phyloP scores from a whole-genome alignment of 2,113 vertebrate species.

The Oncorhynchus keta region DNA sequence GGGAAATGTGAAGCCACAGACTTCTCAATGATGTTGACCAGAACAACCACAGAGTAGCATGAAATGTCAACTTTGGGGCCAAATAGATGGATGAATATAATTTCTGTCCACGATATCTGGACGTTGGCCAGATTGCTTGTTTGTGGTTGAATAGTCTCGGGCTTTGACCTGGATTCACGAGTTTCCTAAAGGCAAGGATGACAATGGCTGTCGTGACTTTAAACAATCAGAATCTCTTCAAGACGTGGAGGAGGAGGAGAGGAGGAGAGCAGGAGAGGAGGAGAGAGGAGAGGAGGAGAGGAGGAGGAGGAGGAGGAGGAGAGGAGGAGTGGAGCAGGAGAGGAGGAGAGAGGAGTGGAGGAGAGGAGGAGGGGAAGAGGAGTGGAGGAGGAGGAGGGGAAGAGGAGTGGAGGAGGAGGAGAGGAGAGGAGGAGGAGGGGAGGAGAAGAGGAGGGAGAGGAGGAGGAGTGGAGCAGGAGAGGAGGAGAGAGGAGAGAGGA shows the following conservation, averaged over 20 bases:
- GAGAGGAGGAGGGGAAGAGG: no score
- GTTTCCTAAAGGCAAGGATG: background rate
- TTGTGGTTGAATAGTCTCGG: background rate
- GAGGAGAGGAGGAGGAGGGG: no score
- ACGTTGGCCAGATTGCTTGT: background rate
- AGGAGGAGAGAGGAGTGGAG: no score
- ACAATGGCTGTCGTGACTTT: background rate
- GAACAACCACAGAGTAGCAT: background rate
- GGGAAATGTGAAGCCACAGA: background rate
- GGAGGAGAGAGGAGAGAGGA: no score
- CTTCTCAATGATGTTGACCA: background rate
- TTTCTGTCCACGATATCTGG: background rate
- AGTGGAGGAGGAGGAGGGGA: no score
- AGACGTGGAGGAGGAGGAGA: background rate
- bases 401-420: no score
- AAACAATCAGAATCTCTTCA: background rate
- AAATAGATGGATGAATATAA: background rate
- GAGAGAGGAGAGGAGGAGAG: rapidly evolving
- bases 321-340: no score
- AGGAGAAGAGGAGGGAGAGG: rapidly evolving
- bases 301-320: no score
- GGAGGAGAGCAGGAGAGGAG: no score
- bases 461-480: no score
- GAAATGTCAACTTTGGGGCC: background rate
- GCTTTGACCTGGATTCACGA: background rate